Evolutionary conservation across 1,140 invertebrate species (phyloP).

Genomic region (Contarinia nasturtii): DNA sequence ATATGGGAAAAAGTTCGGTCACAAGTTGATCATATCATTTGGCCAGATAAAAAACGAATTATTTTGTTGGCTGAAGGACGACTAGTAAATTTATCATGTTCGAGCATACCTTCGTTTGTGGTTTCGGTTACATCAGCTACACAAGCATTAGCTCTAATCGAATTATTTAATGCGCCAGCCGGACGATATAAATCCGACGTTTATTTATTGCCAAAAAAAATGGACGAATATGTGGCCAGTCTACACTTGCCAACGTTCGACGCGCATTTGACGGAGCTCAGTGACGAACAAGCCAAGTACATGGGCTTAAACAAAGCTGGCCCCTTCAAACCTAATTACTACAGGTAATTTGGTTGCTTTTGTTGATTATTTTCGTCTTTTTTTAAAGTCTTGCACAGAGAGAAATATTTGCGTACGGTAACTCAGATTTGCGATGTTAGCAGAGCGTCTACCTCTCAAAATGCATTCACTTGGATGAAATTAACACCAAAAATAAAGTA

Average conservation of each 20-base stretch:
- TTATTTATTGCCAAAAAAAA: conserved; percentile 94
- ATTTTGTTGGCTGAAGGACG: conserved; percentile 88
- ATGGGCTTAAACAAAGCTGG: conserved; percentile 93
- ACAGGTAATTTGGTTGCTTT: conserved; percentile 40
- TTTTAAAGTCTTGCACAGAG: neutral
- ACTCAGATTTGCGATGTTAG: neutral
- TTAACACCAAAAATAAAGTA: neutral
- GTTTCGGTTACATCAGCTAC: conserved; percentile 89
- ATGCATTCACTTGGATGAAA: neutral
- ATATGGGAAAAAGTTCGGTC: conserved; percentile 95
- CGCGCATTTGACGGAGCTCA: conserved; percentile 87
- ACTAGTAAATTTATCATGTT: conserved; percentile 89
- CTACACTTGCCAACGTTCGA: conserved; percentile 92
- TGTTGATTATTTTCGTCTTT: neutral
- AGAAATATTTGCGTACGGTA: neutral
- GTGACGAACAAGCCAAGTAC: conserved; percentile 95
- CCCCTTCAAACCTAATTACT: conserved; percentile 97
- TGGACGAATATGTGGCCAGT: conserved; percentile 32
- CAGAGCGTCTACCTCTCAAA: neutral
- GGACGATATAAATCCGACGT: conserved; percentile 94
- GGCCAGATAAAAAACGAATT: conserved; percentile 81
- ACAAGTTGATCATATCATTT: conserved; percentile 94
- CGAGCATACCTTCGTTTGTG: conserved; percentile 92
- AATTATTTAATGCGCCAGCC: conserved; percentile 85
- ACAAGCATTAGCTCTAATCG: conserved; percentile 87